Conservation (phyloP, 2,888 invertebrate genomes). For the Bibio marci region DNA sequence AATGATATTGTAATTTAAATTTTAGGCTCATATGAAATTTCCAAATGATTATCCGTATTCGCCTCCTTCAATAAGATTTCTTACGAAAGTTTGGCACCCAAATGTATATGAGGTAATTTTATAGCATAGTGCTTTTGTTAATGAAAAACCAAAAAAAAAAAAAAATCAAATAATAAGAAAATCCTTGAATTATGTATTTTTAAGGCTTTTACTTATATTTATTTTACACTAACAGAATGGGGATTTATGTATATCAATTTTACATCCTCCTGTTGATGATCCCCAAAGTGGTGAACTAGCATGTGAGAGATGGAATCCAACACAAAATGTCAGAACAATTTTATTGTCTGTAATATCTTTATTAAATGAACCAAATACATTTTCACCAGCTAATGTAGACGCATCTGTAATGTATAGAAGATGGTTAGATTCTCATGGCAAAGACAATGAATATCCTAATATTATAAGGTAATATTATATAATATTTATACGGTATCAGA, state of each 20-base stretch:
- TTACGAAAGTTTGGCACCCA: conserved; percentile 99
- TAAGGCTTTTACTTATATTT: conserved; percentile 15
- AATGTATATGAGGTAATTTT: conserved; percentile 96
- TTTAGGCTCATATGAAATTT: conserved; percentile 96
- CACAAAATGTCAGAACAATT: conserved; percentile 97
- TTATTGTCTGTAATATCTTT: conserved; percentile 95
- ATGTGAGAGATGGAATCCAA: conserved; percentile 99
- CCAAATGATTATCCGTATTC: conserved; percentile 98
- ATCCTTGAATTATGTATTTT: no score
- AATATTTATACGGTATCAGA: not conserved
- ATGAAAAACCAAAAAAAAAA: no score
- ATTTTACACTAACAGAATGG: conserved; percentile 57
- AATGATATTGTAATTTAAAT: conserved; percentile 28
- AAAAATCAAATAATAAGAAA: no score
- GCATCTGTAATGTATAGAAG: conserved; percentile 98
- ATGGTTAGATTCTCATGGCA: conserved; percentile 95
- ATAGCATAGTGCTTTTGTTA: no score
- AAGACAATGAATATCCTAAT: conserved; percentile 97
- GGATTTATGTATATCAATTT: conserved; percentile 96
- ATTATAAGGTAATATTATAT: conserved; percentile 63
- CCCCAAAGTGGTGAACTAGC: conserved; percentile 98
- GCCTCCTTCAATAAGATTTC: conserved; percentile 92
- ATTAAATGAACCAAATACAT: conserved; percentile 98
- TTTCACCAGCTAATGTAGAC: conserved; percentile 98
- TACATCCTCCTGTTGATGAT: conserved; percentile 98